A percentile compares a stretch with the other conserved stretches of the same genome.
Evolutionary conservation across 2,113 vertebrate genomes (phyloP).

Genomic region (Physeter macrocephalus): DNA sequence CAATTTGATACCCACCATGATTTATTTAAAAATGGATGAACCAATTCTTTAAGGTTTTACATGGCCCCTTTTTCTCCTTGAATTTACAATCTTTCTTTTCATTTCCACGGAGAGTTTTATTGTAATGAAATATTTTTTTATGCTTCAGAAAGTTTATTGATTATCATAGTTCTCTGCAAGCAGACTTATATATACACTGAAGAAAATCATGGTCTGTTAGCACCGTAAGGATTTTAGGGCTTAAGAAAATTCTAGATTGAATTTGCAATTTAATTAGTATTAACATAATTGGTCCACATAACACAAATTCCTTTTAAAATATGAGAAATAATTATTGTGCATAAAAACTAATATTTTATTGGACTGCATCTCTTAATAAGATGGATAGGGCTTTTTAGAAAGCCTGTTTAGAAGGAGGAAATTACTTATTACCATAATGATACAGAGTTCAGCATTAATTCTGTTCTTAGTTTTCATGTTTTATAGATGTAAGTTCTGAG

Average conservation of each 20-base stretch:
- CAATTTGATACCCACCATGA: not conserved
- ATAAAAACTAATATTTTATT: not conserved
- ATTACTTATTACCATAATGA: not conserved
- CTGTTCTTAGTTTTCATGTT: not conserved
- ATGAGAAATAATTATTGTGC: slow-evolving; percentile 12
- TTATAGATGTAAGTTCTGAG: not conserved
- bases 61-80: not conserved
- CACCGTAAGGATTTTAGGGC: not conserved
- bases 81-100: not conserved
- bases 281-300: not conserved
- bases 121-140: not conserved
- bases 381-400: not conserved
- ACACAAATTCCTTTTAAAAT: not conserved
- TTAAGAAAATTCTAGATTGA: not conserved
- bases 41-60: not conserved
- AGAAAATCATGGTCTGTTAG: not conserved
- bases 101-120: not conserved
- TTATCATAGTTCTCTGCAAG: not conserved
- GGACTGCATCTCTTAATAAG: not conserved
- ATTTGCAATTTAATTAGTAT: not conserved
- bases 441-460: not conserved
- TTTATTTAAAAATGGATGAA: not conserved
- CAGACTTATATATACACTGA: not conserved
- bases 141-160: not conserved
- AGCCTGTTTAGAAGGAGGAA: not conserved